Conservation (phyloP, 1,140 invertebrate species). For the Dolichoris vasculosae region DNA sequence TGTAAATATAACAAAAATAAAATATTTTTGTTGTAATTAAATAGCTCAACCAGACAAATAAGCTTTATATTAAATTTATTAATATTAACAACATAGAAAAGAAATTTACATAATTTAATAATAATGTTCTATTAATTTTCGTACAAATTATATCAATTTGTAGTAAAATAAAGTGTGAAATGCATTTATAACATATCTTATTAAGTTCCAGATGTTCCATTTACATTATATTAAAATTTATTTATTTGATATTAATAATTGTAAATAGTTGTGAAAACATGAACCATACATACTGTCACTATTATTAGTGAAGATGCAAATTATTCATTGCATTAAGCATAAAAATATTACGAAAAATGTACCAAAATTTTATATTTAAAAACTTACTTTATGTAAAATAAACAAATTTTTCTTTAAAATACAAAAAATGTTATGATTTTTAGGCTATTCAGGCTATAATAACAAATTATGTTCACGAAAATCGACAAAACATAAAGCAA, state of each 20-base stretch:
- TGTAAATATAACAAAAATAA: too few species aligned
- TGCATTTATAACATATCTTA: not conserved
- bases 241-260: not conserved
- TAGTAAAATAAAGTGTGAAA: not conserved
- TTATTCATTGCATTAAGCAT: not conserved
- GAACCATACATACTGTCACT: not conserved
- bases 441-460: conserved; percentile 73
- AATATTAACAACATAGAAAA: too few species aligned
- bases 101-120: too few species aligned
- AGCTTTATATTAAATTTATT: too few species aligned
- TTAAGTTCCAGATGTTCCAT: not conserved
- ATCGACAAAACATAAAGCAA: conserved; percentile 82
- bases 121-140: too few species aligned
- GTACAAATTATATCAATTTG: too few species aligned
- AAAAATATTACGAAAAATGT: not conserved
- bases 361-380: not conserved
- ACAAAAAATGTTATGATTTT: not conserved
- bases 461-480: conserved; percentile 77
- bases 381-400: not conserved
- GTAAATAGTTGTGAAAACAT: not conserved
- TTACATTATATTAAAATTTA: not conserved
- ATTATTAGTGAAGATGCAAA: not conserved
- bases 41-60: too few species aligned
- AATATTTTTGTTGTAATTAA: too few species aligned
- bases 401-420: not conserved